Percentiles rank a stretch among this genome's conserved stretches.
Evolutionary conservation across 2,888 invertebrate species (phyloP).

Genomic region (Sthenelais limicola): DNA sequence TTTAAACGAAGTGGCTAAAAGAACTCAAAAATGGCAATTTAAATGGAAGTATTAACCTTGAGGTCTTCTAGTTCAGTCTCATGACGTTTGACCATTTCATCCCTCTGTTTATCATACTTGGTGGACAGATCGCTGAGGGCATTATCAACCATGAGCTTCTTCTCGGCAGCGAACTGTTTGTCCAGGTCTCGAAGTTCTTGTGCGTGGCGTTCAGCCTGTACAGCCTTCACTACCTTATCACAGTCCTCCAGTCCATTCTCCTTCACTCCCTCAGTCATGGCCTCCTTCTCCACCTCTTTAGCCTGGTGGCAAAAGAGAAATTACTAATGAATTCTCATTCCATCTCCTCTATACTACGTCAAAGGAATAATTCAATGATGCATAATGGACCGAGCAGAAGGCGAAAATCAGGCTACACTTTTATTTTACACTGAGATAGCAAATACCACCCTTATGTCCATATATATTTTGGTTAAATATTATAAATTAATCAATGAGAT

Average conservation of each 20-base stretch:
- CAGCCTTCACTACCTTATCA: slow-evolving; percentile 66
- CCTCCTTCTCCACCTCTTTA: slow-evolving; percentile 62
- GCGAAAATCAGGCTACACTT: too few relatives aligned
- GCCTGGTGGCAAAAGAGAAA: slow-evolving; percentile 52
- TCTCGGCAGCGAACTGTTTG: slow-evolving; percentile 62
- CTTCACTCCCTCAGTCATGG: slow-evolving; percentile 66
- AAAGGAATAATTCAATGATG: too few relatives aligned
- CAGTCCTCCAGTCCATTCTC: slow-evolving; percentile 68
- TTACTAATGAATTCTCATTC: not conserved
- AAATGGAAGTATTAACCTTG: slow-evolving; percentile 55
- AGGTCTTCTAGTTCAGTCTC: slow-evolving; percentile 61
- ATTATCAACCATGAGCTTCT: slow-evolving; percentile 65
- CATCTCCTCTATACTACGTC: too few relatives aligned
- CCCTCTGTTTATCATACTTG: slow-evolving; percentile 63
- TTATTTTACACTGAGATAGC: too few relatives aligned
- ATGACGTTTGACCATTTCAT: slow-evolving; percentile 59
- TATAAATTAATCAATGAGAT: too few relatives aligned
- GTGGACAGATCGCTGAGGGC: slow-evolving; percentile 61
- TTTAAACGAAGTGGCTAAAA: too few relatives aligned
- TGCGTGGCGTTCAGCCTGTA: slow-evolving; percentile 66
- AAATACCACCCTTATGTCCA: too few relatives aligned
- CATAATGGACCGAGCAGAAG: too few relatives aligned
- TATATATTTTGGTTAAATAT: too few relatives aligned
- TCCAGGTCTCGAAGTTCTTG: slow-evolving; percentile 66
- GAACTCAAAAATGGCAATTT: too few relatives aligned